Conservation (phyloP, 2,888 invertebrate species). For the Drosophila recens region DNA sequence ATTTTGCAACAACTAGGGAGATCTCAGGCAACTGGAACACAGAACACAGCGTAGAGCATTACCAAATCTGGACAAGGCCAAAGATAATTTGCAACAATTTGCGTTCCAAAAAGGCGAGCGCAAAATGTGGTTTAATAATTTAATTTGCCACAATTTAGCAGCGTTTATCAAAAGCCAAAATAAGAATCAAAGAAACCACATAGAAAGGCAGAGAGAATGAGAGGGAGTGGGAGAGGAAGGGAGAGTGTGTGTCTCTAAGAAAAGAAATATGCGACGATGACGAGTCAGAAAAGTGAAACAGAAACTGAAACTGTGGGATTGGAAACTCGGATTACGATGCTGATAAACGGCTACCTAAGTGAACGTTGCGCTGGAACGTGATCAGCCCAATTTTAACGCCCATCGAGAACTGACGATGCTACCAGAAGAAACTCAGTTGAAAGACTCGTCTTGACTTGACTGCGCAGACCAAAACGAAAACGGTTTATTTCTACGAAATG, state of each 20-base stretch:
- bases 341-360: slow-evolving; percentile 79
- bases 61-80: slow-evolving; percentile 80
- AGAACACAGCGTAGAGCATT: slow-evolving; percentile 31
- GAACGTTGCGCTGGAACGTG: slow-evolving; percentile 81
- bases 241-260: slow-evolving; percentile 21
- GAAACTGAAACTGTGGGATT: slow-evolving; percentile 50
- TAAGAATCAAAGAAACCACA: slow-evolving; percentile 39
- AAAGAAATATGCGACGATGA: slow-evolving; percentile 39
- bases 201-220: slow-evolving; percentile 17
- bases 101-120: slow-evolving; percentile 64
- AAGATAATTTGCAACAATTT: slow-evolving; percentile 81
- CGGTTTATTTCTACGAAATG: slow-evolving; percentile 74
- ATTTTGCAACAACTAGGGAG: not conserved
- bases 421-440: slow-evolving; percentile 54
- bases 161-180: slow-evolving; percentile 80
- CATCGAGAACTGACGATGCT: slow-evolving; percentile 74
- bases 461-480: slow-evolving; percentile 40
- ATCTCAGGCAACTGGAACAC: slow-evolving; percentile 14
- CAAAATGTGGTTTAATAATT: slow-evolving; percentile 83
- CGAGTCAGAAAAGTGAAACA: slow-evolving; percentile 49
- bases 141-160: slow-evolving; percentile 85
- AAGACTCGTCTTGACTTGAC: not conserved
- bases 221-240: slow-evolving; percentile 18
- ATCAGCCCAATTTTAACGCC: slow-evolving; percentile 84
- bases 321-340: slow-evolving; percentile 70